Conservation (phyloP, 2,113 vertebrate species). For the Taxidea taxus region DNA sequence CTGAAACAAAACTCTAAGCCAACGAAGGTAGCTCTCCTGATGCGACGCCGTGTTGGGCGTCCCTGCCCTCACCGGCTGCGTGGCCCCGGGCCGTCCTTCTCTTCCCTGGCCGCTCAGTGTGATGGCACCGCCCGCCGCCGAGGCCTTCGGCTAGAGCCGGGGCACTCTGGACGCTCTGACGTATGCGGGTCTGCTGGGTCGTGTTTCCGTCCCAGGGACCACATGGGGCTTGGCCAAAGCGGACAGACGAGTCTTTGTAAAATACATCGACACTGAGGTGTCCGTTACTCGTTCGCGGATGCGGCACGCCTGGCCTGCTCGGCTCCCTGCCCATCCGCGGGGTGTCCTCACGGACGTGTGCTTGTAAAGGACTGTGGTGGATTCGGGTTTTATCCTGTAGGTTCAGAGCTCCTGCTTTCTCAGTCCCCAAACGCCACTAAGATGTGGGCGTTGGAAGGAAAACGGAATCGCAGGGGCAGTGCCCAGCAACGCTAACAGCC, state of each 20-base stretch:
- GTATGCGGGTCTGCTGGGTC: accelerated
- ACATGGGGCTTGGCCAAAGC: background rate
- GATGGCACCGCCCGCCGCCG: accelerated
- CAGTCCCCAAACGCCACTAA: conserved; percentile 35
- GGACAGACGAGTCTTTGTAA: background rate
- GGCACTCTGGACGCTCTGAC: accelerated
- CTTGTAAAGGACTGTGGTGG: background rate
- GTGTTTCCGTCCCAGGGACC: accelerated
- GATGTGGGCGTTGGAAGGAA: background rate
- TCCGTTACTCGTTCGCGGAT: accelerated
- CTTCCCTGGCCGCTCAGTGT: accelerated
- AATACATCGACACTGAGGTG: accelerated
- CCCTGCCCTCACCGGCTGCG: background rate
- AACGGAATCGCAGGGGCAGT: background rate
- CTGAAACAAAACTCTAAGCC: background rate
- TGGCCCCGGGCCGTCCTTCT: background rate
- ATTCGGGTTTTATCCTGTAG: background rate
- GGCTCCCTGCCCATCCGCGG: background rate
- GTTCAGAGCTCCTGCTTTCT: background rate
- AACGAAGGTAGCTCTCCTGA: background rate
- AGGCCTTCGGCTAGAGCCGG: too few species aligned
- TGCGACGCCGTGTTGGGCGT: background rate
- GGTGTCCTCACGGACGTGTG: background rate
- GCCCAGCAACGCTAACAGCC: background rate
- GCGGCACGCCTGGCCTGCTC: background rate